phyloP scores from a whole-genome alignment of 35 echinoderm and acorn worm species.

The Heliocidaris erythrogramma region DNA sequence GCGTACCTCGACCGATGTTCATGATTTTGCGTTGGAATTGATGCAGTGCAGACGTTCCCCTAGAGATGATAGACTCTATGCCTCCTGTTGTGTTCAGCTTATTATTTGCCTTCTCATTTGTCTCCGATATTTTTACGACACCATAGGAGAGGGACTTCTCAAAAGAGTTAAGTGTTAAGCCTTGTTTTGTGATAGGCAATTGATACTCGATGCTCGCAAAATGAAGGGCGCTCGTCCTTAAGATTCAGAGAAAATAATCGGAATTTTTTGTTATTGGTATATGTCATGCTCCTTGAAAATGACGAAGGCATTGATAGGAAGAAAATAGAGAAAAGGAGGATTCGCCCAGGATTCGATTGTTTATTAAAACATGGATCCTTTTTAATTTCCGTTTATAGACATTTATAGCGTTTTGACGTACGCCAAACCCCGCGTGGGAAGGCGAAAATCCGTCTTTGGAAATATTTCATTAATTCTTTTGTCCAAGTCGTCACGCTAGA shows the following conservation, averaged over 20 bases:
- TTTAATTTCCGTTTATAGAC: constrained; percentile 12
- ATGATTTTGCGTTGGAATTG: not conserved
- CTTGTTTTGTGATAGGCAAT: not conserved
- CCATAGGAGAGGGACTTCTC: not conserved
- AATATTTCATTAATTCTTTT: not conserved
- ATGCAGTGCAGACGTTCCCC: not conserved
- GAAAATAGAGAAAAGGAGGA: not conserved
- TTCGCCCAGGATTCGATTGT: not conserved
- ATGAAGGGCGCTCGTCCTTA: not conserved
- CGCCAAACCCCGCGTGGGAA: not conserved
- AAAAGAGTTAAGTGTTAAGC: not conserved
- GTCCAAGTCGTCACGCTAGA: not conserved
- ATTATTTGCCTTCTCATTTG: constrained; percentile 18
- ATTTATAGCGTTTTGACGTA: not conserved
- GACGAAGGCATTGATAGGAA: not conserved
- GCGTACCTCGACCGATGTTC: not conserved
- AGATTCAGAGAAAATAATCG: not conserved
- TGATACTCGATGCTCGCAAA: not conserved
- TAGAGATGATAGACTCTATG: not conserved
- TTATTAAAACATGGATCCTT: not conserved
- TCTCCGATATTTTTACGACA: constrained; percentile 1
- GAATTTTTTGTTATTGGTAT: not conserved
- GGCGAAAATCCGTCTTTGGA: not conserved
- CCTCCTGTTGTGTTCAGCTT: not conserved
- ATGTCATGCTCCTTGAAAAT: not conserved